Evolutionary conservation across 2,888 invertebrate species (phyloP), one percentile per base, ranked within the genome.

Genomic region (Agrotis clavis): DNA sequence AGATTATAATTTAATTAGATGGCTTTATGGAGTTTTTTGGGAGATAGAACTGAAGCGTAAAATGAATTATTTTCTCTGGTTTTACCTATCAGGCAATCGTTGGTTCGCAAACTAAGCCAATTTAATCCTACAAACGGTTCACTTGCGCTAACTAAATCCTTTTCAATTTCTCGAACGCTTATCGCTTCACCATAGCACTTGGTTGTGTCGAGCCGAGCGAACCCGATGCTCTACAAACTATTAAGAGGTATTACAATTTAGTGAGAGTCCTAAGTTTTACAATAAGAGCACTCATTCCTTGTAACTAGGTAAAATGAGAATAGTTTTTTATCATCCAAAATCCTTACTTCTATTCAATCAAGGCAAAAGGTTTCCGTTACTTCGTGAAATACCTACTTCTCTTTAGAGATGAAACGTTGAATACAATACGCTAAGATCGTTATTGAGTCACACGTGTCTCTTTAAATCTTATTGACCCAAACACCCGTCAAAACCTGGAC

Each of bases 141-240:
- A 87, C 88, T 89, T 87, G 87, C 88, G 86, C 90, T 87, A 87
- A 89, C 86, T 88, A 89, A 93, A 93, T 91, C 91, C 92, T 91
- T 93, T 94, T 93, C 91, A 92, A 93, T 94, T 94, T 91, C 91
- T 91, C 87, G 83, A 90, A 90, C 84, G 87, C 89, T 93, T 92
- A 92, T 92, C 90, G 83, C 82, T 85, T 70, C 45, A 60, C 67
- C 64, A 72, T 80, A 72, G 74, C 73, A 79, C 69, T 80, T 75
- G 67, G 70, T 67, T 78, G 79, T 35, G 63, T 73, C 57, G 54
- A 71, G 51, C 60, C 62, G 59, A 72, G 65, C 61, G 66, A 60
- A 56, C 41, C 53, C 18, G 61, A 53, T 50, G 45, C 45, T 60
- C 65, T 68, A 72, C 50, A 64, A 71, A 72, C 25, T 47, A n/a